phyloP scores from a whole-genome alignment of 2,113 vertebrate genomes.

The Pao palembangensis region DNA sequence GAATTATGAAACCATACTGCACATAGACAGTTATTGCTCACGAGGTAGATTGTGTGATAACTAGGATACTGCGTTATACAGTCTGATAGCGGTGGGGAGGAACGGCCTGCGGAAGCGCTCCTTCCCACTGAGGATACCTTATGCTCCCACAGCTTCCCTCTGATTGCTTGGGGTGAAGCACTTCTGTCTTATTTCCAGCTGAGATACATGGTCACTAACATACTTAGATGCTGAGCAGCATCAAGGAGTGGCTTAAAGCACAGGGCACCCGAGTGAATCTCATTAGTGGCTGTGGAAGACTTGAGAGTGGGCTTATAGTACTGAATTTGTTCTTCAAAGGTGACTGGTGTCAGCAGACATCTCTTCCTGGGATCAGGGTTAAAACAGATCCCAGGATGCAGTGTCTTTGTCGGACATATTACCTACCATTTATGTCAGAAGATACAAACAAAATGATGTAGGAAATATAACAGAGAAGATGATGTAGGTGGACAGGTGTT shows the following conservation, averaged over 20 bases:
- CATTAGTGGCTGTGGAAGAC: constrained; percentile 62
- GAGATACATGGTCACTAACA: not conserved
- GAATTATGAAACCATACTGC: no score
- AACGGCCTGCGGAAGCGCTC: no score
- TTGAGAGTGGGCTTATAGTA: constrained; percentile 63
- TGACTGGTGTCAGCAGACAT: constrained; percentile 31
- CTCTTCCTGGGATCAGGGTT: constrained; percentile 27
- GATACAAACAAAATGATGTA: no score
- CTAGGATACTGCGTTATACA: no score
- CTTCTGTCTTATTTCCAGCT: not conserved
- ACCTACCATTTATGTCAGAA: no score
- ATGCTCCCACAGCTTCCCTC: not conserved
- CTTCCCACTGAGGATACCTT: no score
- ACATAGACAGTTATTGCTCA: no score
- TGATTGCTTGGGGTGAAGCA: not conserved
- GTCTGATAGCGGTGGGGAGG: no score
- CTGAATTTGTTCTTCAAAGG: constrained; percentile 43
- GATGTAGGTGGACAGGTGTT: no score
- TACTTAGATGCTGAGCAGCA: not conserved
- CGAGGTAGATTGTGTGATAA: no score
- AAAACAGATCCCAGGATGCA: constrained; percentile 36
- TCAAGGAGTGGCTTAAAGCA: constrained; percentile 47
- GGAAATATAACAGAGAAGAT: no score
- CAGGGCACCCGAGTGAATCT: constrained; percentile 47
- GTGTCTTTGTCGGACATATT: not conserved